Percentiles rank a stretch among this genome's conserved stretches.
These are phyloP conservation scores for Octodon degus DNA, from an alignment of 2,113 vertebrate species.

Conservation along the genomic window DNA sequence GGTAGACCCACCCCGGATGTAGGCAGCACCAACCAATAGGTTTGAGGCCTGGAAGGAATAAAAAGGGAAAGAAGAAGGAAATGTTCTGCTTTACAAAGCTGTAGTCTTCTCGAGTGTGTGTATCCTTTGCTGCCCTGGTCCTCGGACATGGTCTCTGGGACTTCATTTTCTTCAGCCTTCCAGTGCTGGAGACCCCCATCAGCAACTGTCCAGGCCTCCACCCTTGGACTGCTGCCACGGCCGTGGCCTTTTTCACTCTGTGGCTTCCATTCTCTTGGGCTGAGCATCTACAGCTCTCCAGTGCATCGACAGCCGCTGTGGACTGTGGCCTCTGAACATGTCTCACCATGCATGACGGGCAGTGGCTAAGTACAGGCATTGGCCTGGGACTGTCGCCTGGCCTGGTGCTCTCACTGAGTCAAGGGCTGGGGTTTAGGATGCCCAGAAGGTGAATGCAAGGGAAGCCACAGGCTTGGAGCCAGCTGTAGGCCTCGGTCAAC, in stretches of 20 bases:
- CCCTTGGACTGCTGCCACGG: not conserved
- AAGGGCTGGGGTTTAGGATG: slow-evolving; percentile 4
- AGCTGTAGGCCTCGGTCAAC: slow-evolving; percentile 19
- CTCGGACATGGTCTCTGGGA: not conserved
- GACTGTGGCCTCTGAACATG: not conserved
- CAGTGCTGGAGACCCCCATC: not conserved
- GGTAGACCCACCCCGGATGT: not conserved
- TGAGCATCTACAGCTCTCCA: not conserved
- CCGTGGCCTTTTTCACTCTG: not conserved
- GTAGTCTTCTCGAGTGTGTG: not conserved
- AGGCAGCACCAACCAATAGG: not conserved
- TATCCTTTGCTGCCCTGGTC: not conserved
- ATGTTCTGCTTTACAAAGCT: not conserved
- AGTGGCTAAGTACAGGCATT: not conserved
- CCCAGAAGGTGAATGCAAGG: not conserved
- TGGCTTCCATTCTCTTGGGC: not conserved
- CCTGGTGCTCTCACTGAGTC: not conserved
- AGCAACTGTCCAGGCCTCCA: not conserved
- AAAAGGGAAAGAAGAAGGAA: not conserved
- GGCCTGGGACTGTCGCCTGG: not conserved
- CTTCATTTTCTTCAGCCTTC: not conserved
- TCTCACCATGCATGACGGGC: not conserved
- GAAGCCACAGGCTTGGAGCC: not conserved
- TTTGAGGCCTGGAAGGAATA: not conserved
- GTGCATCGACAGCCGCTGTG: not conserved